Conservation (phyloP, 92 coral and sea anemone species). For the Epizoanthus ramosus region DNA sequence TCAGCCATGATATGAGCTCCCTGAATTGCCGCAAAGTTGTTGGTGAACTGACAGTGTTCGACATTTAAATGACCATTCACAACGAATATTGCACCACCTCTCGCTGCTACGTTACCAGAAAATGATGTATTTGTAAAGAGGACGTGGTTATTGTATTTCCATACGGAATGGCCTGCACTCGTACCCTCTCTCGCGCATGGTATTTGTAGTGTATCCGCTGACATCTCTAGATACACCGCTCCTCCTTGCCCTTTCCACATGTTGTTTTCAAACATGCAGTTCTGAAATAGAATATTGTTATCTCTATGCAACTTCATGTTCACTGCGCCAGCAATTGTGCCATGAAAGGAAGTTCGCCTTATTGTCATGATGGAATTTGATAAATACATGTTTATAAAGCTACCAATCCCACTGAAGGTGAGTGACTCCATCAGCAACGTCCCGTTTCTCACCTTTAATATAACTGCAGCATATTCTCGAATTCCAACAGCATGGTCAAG, state of each 20-base stretch:
- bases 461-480: background rate
- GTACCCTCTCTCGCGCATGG: background rate
- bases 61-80: background rate
- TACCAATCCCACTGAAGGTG: background rate
- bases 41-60: constrained; percentile 5
- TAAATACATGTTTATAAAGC: background rate
- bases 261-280: constrained; percentile 19
- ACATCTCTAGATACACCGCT: constrained; percentile 4
- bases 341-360: background rate
- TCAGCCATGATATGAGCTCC: constrained; percentile 21
- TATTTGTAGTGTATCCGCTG: background rate
- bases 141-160: constrained; percentile 33
- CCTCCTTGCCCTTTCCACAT: background rate
- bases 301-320: background rate
- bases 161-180: background rate
- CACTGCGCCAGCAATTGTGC: constrained; percentile 13
- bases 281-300: constrained; percentile 2
- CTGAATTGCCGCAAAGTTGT: constrained; percentile 15
- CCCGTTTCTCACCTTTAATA: background rate
- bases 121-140: constrained; percentile 8
- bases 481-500: too few relatives aligned
- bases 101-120: constrained; percentile 16
- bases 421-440: background rate
- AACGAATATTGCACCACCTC: constrained; percentile 1
- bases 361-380: background rate